Base-by-base conservation (phyloP, 2,888 invertebrate species). In the Salticus scenicus region DNA sequence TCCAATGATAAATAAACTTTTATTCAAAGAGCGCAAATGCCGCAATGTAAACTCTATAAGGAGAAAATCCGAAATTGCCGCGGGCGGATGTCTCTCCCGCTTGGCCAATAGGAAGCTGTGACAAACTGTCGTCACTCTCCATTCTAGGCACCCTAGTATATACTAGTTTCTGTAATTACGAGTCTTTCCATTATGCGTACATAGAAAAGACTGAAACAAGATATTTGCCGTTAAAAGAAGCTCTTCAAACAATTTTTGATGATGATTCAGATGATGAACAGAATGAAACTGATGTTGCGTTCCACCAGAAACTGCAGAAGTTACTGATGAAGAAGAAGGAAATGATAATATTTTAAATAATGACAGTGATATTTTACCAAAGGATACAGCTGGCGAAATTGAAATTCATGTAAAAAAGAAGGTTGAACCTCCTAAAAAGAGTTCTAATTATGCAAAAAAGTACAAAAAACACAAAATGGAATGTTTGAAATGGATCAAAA, bases 281-380 rank as follows among this genome's bases (percentile, higher is more conserved):
- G 51, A 51, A 63, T 63, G 67, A 31, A 67, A 31, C 33, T 31
- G 31, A 67, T 67, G 12, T 67, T 31, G 67, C n/a, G 67, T 31
- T 31, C 31, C 31, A 8, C 33, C 67, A 31, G 67, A 67, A 67
- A 67, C 31, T 31, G 67, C 30, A 31, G 33, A 30, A 31, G 67
- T n/a, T 31, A 67, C 0, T 67, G 33, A 31, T 4, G 64, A 64
- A 64, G 67, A 67, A 1, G 31, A 67, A 67, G 10, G 67, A 7
- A 31, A 67, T 67, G 33, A 67, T 33, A 67, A 67, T 67, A n/a
- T 67, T 67, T 31, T 67, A 1, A 1, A 24, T 27, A 30, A 67
- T 67, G 67, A 31, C n/a, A 67, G 2, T 67, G 30, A 14, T 5
- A 7, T 24, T 24, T 63, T 63, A 28, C 14, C 63, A 27, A 28